Evolutionary conservation across 2,888 invertebrate genomes (phyloP), one percentile per base, ranked within the genome.

Genomic region (Leptogaster cylindrica): DNA sequence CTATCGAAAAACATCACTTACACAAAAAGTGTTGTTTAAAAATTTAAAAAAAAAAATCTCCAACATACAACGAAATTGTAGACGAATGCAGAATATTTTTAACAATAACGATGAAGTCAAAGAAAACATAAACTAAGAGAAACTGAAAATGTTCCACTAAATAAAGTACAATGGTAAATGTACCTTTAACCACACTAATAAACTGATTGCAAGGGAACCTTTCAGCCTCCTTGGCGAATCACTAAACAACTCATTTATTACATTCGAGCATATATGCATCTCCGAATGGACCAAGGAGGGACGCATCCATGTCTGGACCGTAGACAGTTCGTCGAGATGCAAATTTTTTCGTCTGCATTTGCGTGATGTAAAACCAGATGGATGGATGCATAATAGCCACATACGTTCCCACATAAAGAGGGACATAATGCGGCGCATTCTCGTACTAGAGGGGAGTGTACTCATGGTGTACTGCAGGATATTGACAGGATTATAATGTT

Each of bases 1-100:
- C 61, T 48, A 67, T 67, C 46, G 61, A 50, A n/a, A n/a, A n/a
- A 48, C 58, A 67, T 67, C 67, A 67, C 39, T 67, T 61, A 67
- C 50, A 31, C 46, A n/a, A n/a, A n/a, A n/a, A 23, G 66, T 61
- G 58, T 66, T 39, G 67, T 20, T 55, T 36, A 36, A 55, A 55
- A n/a, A n/a, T n/a, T n/a, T n/a, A n/a, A n/a, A n/a, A n/a, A n/a
- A n/a, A n/a, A n/a, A n/a, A n/a, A n/a, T n/a, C n/a, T 55, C 39
- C 55, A 55, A 55, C 36, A 10, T 55, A 12, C 12, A 25, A 25
- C 31, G 33, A 12, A 12, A 55, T 55, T 31, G 36, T 39, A 55
- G 39, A 36, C 36, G 55, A 55, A 36, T 55, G 36, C 36, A 8
- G 33, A 55, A 39, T 25, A 23, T 20, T n/a, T n/a, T 39, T 36